These are phyloP conservation scores for Lysiphlebus fabarum DNA, from an alignment of 1,140 invertebrate genomes.

Conservation along the genomic window DNA sequence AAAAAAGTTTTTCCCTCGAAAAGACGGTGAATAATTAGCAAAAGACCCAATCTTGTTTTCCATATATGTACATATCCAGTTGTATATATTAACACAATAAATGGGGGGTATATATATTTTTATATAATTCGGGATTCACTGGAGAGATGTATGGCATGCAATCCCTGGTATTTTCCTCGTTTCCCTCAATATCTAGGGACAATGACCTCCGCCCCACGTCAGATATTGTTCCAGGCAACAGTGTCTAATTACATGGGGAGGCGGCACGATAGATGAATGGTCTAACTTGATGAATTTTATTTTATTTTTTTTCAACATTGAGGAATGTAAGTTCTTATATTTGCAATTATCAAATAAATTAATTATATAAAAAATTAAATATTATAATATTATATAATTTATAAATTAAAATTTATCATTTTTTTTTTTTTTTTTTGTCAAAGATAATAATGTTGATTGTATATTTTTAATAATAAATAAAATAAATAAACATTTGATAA, in stretches of 20 bases:
- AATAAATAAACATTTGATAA: too few relatives aligned
- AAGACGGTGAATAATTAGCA: constrained; percentile 34
- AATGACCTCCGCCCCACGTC: constrained; percentile 32
- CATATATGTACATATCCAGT: constrained; percentile 1
- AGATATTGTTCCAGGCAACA: constrained; percentile 48
- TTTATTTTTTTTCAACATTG: neutral
- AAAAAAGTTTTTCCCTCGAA: too few relatives aligned
- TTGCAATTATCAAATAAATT: neutral
- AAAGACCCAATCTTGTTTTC: constrained; percentile 22
- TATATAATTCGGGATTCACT: constrained; percentile 1
- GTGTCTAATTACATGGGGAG: constrained; percentile 51
- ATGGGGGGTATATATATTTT: neutral
- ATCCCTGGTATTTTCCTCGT: constrained; percentile 40
- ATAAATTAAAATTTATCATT: constrained; percentile 15
- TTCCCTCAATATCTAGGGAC: constrained; percentile 54
- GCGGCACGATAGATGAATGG: constrained; percentile 1
- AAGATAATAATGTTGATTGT: too few relatives aligned
- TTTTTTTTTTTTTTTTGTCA: too few relatives aligned
- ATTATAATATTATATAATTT: neutral
- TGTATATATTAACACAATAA: neutral
- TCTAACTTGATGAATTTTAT: neutral
- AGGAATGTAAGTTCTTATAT: too few relatives aligned
- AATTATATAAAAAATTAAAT: neutral
- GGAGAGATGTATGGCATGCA: constrained; percentile 19
- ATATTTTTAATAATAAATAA: too few relatives aligned